Percentiles rank a stretch among this genome's conserved stretches.
These are phyloP conservation scores for Dicrostonyx torquatus DNA, from an alignment of 2,797 vertebrate genomes.

Conservation along the genomic window DNA sequence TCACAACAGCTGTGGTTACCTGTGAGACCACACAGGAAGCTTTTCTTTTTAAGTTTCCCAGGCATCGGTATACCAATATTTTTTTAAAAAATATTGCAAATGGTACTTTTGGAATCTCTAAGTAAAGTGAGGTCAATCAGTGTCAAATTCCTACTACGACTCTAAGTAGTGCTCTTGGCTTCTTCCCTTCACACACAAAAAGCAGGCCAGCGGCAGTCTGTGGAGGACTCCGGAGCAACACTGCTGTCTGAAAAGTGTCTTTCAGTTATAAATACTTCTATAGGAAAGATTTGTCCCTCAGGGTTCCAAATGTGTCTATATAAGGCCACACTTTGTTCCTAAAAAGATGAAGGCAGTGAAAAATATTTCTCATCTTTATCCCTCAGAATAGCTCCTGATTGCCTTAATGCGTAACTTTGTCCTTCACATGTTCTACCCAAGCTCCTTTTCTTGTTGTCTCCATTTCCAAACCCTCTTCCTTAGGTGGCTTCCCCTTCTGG, in stretches of 20 bases:
- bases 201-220: neutral
- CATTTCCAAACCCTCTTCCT: neutral
- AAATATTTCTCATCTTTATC: neutral
- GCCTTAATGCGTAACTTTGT: neutral
- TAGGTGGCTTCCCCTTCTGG: neutral
- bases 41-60: neutral
- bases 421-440: neutral
- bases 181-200: neutral
- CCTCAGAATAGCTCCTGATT: neutral
- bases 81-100: neutral
- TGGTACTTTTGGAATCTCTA: neutral
- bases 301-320: neutral
- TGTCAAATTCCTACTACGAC: conserved; percentile 12
- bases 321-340: neutral
- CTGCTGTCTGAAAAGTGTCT: neutral
- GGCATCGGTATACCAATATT: neutral
- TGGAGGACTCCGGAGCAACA: neutral
- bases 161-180: neutral
- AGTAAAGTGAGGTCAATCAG: neutral
- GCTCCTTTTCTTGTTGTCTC: neutral
- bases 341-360: conserved; percentile 39
- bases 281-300: conserved; percentile 6
- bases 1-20: too few species aligned
- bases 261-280: neutral
- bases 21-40: neutral